These are phyloP conservation scores for Labeo rohita DNA, from an alignment of 2,113 vertebrate species.

Conservation along the genomic window DNA sequence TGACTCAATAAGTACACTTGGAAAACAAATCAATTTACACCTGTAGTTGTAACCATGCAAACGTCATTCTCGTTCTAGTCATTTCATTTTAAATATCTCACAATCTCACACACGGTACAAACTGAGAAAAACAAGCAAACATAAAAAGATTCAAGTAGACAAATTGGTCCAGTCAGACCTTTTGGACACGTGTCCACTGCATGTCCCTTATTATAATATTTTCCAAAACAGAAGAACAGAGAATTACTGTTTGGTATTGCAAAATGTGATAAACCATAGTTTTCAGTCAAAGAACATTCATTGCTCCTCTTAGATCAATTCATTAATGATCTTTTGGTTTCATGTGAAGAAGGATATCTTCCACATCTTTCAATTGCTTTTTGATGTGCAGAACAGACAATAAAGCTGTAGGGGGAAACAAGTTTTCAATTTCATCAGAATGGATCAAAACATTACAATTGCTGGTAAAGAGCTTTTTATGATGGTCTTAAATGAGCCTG, in stretches of 20 bases:
- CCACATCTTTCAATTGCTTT: not conserved
- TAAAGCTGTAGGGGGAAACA: not conserved
- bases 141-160: constrained; percentile 9
- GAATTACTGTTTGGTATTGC: not conserved
- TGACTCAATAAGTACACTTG: constrained; percentile 31
- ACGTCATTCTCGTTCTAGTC: constrained; percentile 9
- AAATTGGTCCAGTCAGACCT: not conserved
- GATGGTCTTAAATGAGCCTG: not conserved
- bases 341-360: not conserved
- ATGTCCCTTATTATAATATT: not conserved
- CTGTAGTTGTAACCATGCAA: constrained; percentile 29
- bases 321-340: too few species aligned
- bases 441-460: not conserved
- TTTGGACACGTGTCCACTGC: not conserved
- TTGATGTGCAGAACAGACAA: not conserved
- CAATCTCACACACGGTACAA: not conserved
- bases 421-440: not conserved
- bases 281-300: not conserved
- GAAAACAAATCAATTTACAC: constrained; percentile 12
- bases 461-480: not conserved
- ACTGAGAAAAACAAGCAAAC: constrained; percentile 16
- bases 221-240: not conserved
- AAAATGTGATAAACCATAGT: not conserved
- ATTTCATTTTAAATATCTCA: not conserved
- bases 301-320: constrained; percentile 1